Evolutionary conservation across 2,888 invertebrate genomes (phyloP), one percentile per base, ranked within the genome.

Genomic region (Thysanoteuthis rhombus): DNA sequence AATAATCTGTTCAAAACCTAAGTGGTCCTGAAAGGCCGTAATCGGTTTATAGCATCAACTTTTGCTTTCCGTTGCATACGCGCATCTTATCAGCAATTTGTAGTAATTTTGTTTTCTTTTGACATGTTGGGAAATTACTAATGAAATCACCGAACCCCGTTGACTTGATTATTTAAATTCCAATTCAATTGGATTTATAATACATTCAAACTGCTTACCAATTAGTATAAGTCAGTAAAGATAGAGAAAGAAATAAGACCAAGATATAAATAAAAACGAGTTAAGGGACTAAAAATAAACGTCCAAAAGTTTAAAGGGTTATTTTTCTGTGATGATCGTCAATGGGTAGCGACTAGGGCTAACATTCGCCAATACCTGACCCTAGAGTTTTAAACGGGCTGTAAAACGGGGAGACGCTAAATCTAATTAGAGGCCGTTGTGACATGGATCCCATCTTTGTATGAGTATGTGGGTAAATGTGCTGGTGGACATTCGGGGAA

Each of bases 21-120:
- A 75, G 75, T 75, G 75, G 75, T 75, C 75, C 75, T n/a, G 75
- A 75, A 75, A 75, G 75, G n/a, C 75, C 75, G 75, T 75, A 75
- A 75, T 75, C 75, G 75, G 75, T 75, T 75, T 75, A 75, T 19
- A 8, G n/a, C 4, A 75, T n/a, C 75, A 36, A 36, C n/a, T 75
- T 75, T 75, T 75, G 75, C 75, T 36, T 75, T 75, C 36, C n/a
- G n/a, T 16, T 75, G 75, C n/a, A 12, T n/a, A n/a, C n/a, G 75
- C n/a, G 16, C 75, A n/a, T 19, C 75, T 75, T 75, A 75, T 75
- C 75, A 16, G n/a, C n/a, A 75, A 75, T 75, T 75, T n/a, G 75
- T n/a, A n/a, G 75, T 19, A n/a, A 75, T 75, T 75, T 75, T 36
- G n/a, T 75, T n/a, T 75, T 75, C 75, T 75, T 75, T 75, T 75